These are phyloP conservation scores for Orchesella flavescens DNA, from an alignment of 2,888 invertebrate species.

Conservation along the genomic window DNA sequence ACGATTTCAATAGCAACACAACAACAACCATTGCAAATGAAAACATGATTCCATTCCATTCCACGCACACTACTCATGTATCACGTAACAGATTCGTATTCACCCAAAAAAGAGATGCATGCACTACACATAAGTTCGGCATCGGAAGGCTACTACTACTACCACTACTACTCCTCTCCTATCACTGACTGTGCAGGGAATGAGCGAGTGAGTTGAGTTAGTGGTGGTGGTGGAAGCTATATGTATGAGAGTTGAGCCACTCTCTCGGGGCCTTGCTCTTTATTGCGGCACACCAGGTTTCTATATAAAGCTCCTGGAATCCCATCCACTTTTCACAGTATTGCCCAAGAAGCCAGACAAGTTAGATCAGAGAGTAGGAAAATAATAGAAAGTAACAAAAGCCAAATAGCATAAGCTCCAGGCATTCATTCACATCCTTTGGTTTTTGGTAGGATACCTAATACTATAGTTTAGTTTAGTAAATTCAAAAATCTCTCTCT, in stretches of 20 bases:
- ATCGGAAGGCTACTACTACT: too few relatives aligned
- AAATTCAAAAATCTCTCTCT: constrained; percentile 22
- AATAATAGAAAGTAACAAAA: constrained; percentile 7
- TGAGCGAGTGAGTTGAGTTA: background rate
- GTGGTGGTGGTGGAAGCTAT: constrained; percentile 32
- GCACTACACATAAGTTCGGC: too few relatives aligned
- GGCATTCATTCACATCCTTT: constrained; percentile 47
- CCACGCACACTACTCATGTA: too few relatives aligned
- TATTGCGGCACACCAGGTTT: constrained; percentile 63
- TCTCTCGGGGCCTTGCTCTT: constrained; percentile 63
- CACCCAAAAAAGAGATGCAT: too few relatives aligned
- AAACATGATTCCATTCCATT: too few relatives aligned
- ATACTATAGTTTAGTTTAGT: background rate
- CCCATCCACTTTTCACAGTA: constrained; percentile 62
- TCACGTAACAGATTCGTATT: too few relatives aligned
- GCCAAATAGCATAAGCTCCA: constrained; percentile 44
- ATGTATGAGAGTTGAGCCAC: constrained; percentile 38
- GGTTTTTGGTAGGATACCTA: too few relatives aligned
- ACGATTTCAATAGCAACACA: too few relatives aligned
- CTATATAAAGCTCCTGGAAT: constrained; percentile 61
- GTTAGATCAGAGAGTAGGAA: constrained; percentile 36
- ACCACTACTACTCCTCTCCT: constrained; percentile 12
- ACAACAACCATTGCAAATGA: too few relatives aligned
- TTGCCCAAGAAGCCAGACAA: constrained; percentile 60
- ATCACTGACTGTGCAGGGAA: background rate